Percentiles rank a stretch among this genome's conserved stretches.
These are phyloP conservation scores for Boloria selene DNA, from an alignment of 2,888 invertebrate species.

Conservation along the genomic window DNA sequence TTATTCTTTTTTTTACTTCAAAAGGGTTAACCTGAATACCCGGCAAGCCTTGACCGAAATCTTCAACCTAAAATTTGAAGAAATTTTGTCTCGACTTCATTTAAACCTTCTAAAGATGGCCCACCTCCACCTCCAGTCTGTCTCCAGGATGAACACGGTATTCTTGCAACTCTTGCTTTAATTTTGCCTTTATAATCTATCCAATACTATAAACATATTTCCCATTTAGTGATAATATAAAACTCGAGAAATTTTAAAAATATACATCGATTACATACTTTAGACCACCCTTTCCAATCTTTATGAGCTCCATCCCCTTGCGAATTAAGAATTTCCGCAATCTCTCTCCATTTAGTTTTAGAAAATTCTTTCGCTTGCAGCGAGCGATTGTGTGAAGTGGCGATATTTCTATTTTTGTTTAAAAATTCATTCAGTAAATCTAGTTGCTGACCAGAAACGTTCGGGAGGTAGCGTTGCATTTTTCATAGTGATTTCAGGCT, in stretches of 20 bases:
- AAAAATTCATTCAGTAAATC: constrained; percentile 28
- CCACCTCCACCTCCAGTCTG: constrained; percentile 14
- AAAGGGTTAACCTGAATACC: background rate
- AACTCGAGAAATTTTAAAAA: no score
- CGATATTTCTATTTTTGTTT: constrained; percentile 21
- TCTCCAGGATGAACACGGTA: background rate
- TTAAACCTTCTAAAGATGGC: background rate
- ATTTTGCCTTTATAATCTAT: constrained; percentile 15
- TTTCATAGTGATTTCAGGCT: no score
- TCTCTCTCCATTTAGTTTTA: constrained; percentile 19
- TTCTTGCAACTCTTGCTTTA: background rate
- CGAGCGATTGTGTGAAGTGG: constrained; percentile 19
- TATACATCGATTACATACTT: constrained; percentile 9
- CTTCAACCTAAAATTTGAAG: constrained; percentile 22
- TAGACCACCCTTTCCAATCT: constrained; percentile 31
- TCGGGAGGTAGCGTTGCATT: no score
- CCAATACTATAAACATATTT: constrained; percentile 15
- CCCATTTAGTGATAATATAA: background rate
- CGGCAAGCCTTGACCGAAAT: constrained; percentile 12
- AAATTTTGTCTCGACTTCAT: constrained; percentile 19
- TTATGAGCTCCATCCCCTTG: constrained; percentile 24
- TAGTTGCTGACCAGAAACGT: constrained; percentile 3
- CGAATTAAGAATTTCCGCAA: constrained; percentile 23
- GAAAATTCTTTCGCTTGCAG: constrained; percentile 23
- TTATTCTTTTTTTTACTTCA: background rate